Base-by-base conservation (phyloP, 2,113 vertebrate genomes). In the Ptyas mucosa region DNA sequence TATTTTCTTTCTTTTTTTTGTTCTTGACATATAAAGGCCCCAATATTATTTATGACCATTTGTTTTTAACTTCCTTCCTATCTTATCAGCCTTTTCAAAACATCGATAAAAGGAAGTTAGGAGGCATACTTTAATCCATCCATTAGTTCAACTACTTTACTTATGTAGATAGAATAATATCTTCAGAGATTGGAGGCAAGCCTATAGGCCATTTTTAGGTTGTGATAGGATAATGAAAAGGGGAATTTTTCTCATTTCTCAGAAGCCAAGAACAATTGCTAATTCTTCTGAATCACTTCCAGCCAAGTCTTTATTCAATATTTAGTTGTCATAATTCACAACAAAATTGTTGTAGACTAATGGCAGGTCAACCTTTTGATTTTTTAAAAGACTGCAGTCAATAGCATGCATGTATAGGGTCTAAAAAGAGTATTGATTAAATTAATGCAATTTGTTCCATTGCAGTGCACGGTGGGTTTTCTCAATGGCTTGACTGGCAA, bases 391-490 rank as follows among this genome's bases (percentile, higher is more conserved):
- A 15, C n/a, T 39, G 20, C 3, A n/a, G 52, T 21, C n/a, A 51
- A 89, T 21, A 90, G 53, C 39, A 61, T 34, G 90, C 2, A 54
- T 18, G 26, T 24, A 49, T 14, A 85, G 53, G 51, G 2, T 7
- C 15, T 89, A 81, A 46, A 26, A 89, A 1, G 18, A 43, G 46
- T 15, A 49, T 43, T 69, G 24, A n/a, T 53, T 89, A 90, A 46
- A 34, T 29, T 88, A 43, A n/a, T 0, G 20, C 0, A 0, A 52
- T 91, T 81, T 91, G 75, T 95, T 88, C 88, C 9, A 11, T 94
- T 97, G 54, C 95, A 99, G 99, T 99, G 58, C 98, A 99, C 0
- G 99, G 99, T 0, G 98, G 98, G 0, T 99, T 98, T 97, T 99
- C 99, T 0, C 97, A 97, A 21, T 99, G 99, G 99, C 97, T 98